A percentile compares a stretch with the other conserved stretches of the same genome.
Evolutionary conservation across 2,113 vertebrate genomes (phyloP).

Genomic region (Sphyrna mokarran): DNA sequence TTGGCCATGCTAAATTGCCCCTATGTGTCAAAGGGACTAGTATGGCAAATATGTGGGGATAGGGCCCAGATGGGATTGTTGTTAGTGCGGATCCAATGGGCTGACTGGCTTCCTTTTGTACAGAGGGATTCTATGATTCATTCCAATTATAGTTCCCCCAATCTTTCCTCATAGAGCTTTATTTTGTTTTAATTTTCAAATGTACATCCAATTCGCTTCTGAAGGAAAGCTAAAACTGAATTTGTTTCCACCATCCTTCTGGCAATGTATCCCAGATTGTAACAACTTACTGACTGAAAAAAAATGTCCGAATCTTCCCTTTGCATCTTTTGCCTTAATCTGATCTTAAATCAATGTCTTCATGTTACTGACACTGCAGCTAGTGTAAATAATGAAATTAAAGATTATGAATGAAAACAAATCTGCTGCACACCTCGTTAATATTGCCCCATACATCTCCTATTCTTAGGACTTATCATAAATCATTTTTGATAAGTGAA

Average conservation of each 20-base stretch:
- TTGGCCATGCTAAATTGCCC: no score
- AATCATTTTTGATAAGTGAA: background rate
- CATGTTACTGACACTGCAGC: background rate
- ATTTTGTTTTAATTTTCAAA: background rate
- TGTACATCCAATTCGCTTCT: background rate
- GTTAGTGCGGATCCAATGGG: no score
- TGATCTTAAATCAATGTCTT: background rate
- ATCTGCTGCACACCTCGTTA: background rate
- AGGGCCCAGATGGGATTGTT: no score
- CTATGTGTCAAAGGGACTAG: no score
- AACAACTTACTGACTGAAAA: background rate
- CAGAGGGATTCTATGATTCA: background rate
- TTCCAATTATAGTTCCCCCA: background rate
- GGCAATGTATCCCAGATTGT: background rate
- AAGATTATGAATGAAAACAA: background rate
- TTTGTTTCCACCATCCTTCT: background rate
- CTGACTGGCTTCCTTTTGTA: no score
- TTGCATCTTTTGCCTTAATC: background rate
- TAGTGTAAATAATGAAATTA: background rate
- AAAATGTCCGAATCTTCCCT: background rate
- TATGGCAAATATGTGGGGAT: no score
- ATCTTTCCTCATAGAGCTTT: background rate
- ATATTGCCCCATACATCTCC: background rate
- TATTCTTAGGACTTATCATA: background rate
- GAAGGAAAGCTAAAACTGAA: background rate